These are phyloP conservation scores for Myocastor coypus DNA, from an alignment of 2,113 vertebrate genomes.

Conservation along the genomic window DNA sequence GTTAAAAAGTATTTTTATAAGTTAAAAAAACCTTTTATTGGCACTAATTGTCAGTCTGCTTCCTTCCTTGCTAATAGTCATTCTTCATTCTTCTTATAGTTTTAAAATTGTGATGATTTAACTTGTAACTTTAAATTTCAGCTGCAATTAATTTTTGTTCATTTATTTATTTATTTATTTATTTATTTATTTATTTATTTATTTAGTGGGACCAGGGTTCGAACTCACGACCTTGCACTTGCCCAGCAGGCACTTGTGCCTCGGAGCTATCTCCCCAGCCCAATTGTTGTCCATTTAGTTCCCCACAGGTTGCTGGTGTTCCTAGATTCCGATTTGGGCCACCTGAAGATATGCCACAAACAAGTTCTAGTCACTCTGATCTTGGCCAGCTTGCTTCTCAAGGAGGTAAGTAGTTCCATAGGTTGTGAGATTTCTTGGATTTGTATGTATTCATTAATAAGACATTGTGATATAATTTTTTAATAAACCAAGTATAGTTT, in stretches of 20 bases:
- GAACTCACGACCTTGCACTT: too few relatives aligned
- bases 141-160: slow-evolving; percentile 23
- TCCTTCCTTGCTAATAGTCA: neutral
- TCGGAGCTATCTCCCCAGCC: too few relatives aligned
- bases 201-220: too few relatives aligned
- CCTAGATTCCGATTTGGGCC: slow-evolving; percentile 94
- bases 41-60: neutral
- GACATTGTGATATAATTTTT: neutral
- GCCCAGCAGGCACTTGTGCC: too few relatives aligned
- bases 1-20: neutral
- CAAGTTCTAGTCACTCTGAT: slow-evolving; percentile 95
- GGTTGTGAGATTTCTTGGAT: neutral
- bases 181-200: too few relatives aligned
- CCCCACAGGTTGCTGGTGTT: slow-evolving; percentile 95
- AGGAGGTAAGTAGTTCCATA: slow-evolving; percentile 90
- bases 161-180: too few relatives aligned
- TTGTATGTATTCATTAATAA: neutral
- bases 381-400: slow-evolving; percentile 97
- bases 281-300: slow-evolving; percentile 89
- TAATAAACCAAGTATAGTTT: neutral
- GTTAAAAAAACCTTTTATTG: neutral
- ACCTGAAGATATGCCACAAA: slow-evolving; percentile 94
- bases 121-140: slow-evolving; percentile 34
- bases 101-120: neutral
- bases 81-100: neutral